Base-by-base conservation (phyloP, 2,113 vertebrate genomes). In the Prunella fulvescens region DNA sequence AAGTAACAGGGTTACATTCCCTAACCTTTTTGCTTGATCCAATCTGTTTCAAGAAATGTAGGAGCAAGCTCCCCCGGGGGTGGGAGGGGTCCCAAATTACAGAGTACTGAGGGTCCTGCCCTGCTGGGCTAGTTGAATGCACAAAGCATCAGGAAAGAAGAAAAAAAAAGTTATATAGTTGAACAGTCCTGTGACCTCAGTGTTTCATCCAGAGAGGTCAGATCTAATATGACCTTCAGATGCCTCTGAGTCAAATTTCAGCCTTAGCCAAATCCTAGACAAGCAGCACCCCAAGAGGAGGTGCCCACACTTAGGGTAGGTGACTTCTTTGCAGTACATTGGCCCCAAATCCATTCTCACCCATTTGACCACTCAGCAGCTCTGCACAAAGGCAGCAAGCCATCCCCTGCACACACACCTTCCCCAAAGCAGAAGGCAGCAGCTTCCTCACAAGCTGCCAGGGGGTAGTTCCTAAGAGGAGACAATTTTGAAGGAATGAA, bases 181-280 rank as follows among this genome's bases (percentile, higher is more conserved):
- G 83, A 88, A 47, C 66, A 70, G 54, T 87, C 81, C 71, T 37
- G 7, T 35, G 48, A 87, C 74, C 83, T 77, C 54, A 6, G 19
- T 45, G 45, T 93, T 94, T 83, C 84, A 92, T 65, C 60, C 79
- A 86, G 61, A 95, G 80, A 92, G 81, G 90, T 92, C 92, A 95
- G 31, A 88, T 73, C 83, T 92, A 90, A 92, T 62, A 84, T 81
- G 80, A 85, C 79, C 90, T 91, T 91, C 77, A 79, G 31, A 94
- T 88, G 65, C 48, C 80, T 92, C 69, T 2, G 35, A 92, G 88
- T 91, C 92, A 83, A 86, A 79, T 90, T 94, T 81, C 92, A 91
- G 35, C 71, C 64, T 61, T 1, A 64, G 42, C 76, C 57, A 65
- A 86, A 48, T 22, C 71, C 74, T 50, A 12, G 42, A 24, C 50